A percentile compares a stretch with the other conserved stretches of the same genome.
Conservation (phyloP, 1,140 invertebrate species). For the Hesperophylax magnus region DNA sequence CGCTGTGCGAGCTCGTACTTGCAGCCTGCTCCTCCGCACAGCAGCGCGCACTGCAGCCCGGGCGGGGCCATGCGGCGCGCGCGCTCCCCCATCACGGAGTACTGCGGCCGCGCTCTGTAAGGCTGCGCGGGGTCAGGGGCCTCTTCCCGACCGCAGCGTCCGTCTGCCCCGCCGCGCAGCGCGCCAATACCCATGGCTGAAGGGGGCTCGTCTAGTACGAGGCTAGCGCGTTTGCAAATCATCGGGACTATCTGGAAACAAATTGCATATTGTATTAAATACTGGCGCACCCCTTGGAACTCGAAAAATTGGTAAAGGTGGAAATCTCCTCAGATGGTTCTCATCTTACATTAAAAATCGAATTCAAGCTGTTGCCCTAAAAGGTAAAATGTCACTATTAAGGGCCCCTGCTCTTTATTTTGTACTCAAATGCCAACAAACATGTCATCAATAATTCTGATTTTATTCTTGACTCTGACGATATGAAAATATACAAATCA, state of each 20-base stretch:
- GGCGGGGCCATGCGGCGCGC: slow-evolving; percentile 72
- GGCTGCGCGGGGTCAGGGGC: background rate
- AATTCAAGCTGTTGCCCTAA: too few species aligned
- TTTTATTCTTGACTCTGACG: too few species aligned
- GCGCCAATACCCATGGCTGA: slow-evolving; percentile 43
- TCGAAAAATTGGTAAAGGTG: too few species aligned
- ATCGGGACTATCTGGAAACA: slow-evolving; percentile 4
- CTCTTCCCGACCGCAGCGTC: background rate
- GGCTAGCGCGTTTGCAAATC: slow-evolving; percentile 53
- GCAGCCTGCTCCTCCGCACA: slow-evolving; percentile 86
- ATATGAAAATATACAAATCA: too few species aligned
- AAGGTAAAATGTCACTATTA: too few species aligned
- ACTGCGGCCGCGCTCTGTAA: slow-evolving; percentile 59
- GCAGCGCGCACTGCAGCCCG: slow-evolving; percentile 81
- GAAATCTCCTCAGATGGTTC: too few species aligned
- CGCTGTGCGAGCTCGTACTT: slow-evolving; percentile 82
- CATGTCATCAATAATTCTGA: too few species aligned
- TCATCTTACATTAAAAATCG: too few species aligned
- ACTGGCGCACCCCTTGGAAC: background rate
- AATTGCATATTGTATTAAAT: background rate
- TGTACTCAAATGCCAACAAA: too few species aligned
- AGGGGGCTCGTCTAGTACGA: slow-evolving; percentile 61
- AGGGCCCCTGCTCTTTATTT: too few species aligned
- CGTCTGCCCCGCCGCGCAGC: background rate
- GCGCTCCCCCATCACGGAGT: slow-evolving; percentile 63